Percentiles rank a stretch among this genome's conserved stretches.
Evolutionary conservation across 2,113 vertebrate species (phyloP).

Genomic region (Chloropsis cyanopogon): DNA sequence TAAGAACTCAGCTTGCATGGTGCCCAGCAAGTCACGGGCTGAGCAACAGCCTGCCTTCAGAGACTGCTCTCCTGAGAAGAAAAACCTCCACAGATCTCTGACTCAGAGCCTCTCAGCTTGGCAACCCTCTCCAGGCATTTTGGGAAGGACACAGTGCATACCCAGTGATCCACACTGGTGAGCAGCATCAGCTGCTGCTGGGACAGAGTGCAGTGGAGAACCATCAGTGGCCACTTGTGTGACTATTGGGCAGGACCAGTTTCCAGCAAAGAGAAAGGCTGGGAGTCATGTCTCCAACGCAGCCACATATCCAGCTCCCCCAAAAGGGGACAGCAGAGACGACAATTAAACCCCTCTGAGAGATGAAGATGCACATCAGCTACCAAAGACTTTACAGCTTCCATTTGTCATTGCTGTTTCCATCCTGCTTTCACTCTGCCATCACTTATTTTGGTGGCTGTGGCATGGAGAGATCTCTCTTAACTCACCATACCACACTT

Average conservation of each 20-base stretch:
- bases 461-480: background rate
- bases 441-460: background rate
- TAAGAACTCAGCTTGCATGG: background rate
- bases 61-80: background rate
- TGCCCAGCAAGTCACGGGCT: background rate
- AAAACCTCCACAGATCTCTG: background rate
- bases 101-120: background rate
- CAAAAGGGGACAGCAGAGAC: background rate
- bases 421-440: background rate
- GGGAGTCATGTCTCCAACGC: background rate
- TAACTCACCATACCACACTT: background rate
- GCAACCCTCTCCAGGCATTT: background rate
- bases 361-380: background rate
- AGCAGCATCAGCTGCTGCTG: background rate
- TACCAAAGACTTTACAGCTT: background rate
- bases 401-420: background rate
- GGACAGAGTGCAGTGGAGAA: background rate
- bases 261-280: background rate
- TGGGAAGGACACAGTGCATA: background rate
- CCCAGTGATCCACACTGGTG: background rate
- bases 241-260: fast-evolving
- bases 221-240: background rate
- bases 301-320: background rate
- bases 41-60: background rate
- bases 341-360: background rate